These are phyloP conservation scores for Ferrisia virgata DNA, from an alignment of 2,888 invertebrate species.

Conservation along the genomic window DNA sequence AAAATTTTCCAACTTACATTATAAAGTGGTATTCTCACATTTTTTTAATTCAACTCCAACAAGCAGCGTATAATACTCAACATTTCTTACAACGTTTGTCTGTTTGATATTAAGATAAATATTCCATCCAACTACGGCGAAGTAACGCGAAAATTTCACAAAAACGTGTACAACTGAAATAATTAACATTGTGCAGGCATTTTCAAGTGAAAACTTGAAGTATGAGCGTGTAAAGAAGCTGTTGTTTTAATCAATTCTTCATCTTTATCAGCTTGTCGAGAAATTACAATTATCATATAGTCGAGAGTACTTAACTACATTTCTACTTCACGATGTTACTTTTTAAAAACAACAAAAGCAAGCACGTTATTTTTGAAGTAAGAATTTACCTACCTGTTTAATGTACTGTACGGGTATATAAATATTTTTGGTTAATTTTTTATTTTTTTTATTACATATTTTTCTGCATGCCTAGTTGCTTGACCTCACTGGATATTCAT, in stretches of 20 bases:
- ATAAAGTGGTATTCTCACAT: neutral
- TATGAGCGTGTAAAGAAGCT: neutral
- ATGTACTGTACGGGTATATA: too few relatives aligned
- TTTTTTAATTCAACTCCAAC: slow-evolving; percentile 28
- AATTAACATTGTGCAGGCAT: slow-evolving; percentile 16
- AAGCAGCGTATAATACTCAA: slow-evolving; percentile 7
- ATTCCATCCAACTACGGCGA: neutral
- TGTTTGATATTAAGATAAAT: slow-evolving; percentile 2
- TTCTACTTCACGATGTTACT: neutral
- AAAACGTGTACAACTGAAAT: slow-evolving; percentile 5
- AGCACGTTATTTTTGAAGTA: neutral
- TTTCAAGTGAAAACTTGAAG: neutral
- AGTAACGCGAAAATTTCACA: slow-evolving; percentile 12
- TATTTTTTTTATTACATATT: too few relatives aligned
- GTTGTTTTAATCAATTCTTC: slow-evolving; percentile 10
- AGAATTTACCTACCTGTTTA: too few relatives aligned
- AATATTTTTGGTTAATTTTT: too few relatives aligned
- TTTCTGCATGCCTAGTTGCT: too few relatives aligned
- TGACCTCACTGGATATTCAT: too few relatives aligned
- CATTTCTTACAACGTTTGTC: slow-evolving; percentile 16
- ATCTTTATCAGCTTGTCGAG: neutral
- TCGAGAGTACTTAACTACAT: neutral
- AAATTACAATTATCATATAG: neutral
- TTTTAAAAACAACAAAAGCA: neutral
- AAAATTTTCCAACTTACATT: slow-evolving; percentile 3